A percentile compares a stretch with the other conserved stretches of the same genome.
Evolutionary conservation across 2,113 vertebrate genomes (phyloP).

Genomic region (Poecile atricapillus): DNA sequence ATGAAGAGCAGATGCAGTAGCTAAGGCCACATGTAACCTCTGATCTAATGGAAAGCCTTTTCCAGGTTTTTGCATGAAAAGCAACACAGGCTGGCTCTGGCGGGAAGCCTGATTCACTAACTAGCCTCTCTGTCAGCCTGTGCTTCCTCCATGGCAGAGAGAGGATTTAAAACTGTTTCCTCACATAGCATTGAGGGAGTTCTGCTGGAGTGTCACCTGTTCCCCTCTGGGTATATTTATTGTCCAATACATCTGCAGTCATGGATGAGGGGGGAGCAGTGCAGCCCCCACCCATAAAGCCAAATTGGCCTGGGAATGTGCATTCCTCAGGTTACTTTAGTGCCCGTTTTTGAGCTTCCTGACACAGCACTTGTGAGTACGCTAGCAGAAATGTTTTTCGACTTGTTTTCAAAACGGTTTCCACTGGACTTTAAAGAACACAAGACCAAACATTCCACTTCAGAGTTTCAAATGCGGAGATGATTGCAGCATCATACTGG

Average conservation of each 20-base stretch:
- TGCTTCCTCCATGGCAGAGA: neutral
- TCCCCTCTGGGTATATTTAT: neutral
- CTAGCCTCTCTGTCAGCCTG: neutral
- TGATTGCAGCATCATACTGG: neutral
- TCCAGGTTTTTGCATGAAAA: neutral
- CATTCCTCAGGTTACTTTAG: neutral
- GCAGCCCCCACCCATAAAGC: neutral
- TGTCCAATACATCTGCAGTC: neutral
- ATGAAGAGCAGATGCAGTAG: slow-evolving; percentile 54
- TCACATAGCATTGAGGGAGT: neutral
- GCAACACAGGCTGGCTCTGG: neutral
- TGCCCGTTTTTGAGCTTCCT: slow-evolving; percentile 17
- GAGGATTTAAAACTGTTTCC: neutral
- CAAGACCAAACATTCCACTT: neutral
- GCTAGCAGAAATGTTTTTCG: neutral
- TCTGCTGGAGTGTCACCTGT: slow-evolving; percentile 24
- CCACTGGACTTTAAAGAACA: neutral
- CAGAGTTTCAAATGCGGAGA: neutral
- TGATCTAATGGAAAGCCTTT: slow-evolving; percentile 7
- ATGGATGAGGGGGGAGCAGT: neutral
- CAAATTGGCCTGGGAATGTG: neutral
- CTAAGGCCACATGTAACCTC: slow-evolving; percentile 48
- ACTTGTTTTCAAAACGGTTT: neutral
- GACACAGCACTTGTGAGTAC: neutral
- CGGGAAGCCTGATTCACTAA: neutral